Conservation (phyloP, 2,797 vertebrate genomes). For the Numenius phaeopus region DNA sequence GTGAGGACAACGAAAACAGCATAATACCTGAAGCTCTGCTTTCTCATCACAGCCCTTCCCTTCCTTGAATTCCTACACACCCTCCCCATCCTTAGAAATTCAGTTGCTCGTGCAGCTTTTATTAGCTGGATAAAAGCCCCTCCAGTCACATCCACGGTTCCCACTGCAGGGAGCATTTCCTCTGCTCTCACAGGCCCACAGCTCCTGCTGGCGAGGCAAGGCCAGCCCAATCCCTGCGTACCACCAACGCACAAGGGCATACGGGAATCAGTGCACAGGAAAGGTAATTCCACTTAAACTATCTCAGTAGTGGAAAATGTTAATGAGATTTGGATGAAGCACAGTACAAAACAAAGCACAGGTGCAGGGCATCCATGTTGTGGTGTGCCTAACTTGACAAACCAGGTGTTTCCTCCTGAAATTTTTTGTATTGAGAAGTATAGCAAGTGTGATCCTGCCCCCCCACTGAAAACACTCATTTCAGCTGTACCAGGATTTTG, state of each 20-base stretch:
- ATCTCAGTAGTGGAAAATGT: background rate
- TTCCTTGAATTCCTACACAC: background rate
- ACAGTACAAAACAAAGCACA: background rate
- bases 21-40: background rate
- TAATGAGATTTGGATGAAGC: background rate
- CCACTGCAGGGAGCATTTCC: background rate
- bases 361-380: background rate
- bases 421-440: background rate
- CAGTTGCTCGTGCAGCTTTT: background rate
- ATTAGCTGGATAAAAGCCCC: background rate
- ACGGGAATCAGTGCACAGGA: background rate
- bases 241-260: background rate
- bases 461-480: background rate
- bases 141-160: background rate
- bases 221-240: rapidly evolving
- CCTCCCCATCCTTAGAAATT: background rate
- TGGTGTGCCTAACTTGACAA: background rate
- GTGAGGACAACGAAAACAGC: background rate
- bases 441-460: background rate
- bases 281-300: background rate
- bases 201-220: background rate
- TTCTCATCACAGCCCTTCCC: background rate
- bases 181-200: background rate
- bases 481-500: background rate
- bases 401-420: background rate